Evolutionary conservation across 2,113 vertebrate species (phyloP), one percentile per base, ranked within the genome.

Genomic region (Gavia stellata): DNA sequence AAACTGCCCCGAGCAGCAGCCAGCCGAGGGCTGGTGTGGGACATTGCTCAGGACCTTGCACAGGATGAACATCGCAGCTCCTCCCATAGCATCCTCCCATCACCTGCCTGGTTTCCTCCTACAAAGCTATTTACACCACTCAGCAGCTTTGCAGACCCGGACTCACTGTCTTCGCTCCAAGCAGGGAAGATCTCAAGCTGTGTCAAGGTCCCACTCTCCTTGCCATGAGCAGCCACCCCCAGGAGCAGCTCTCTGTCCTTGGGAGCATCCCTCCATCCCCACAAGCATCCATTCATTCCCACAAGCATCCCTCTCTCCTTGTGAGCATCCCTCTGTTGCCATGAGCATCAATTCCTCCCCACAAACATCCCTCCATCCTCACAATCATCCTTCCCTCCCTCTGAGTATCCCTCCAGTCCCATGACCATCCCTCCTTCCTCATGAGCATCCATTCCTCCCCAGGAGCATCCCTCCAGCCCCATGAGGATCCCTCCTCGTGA

Each of bases 61-160:
- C 18, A 5, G 65, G 31, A 21, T 26, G 12, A 2, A 2, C 36
- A 1, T 3, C 0, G 3, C 0, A 3, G 18, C 19, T 80, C 63
- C 53, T 78, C 52, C 81, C 5, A 0, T 6, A 7, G 45, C 7
- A 6, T 6, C 24, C 23, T 52, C 61, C 68, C 4, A 0, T 8
- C 15, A 45, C 9, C 50, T 19, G 14, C n/a, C 26, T 1, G 4
- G 16, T 67, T 67, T 38, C 36, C 24, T 45, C 36, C 68, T 6
- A 7, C 34, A 7, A 28, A 34, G 34, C 26, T 15, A 1, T 29
- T 55, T 13, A 36, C 19, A 29, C 14, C 56, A 0, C 50, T 70
- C 36, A 8, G 2, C 20, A 17, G 17, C 50, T 45, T 42, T 42
- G 13, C 29, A 20, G 55, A 14, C 53, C 61, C 1, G 0, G 33